These are phyloP conservation scores for Andricus grossulariae DNA, from an alignment of 1,140 invertebrate genomes.

Conservation along the genomic window DNA sequence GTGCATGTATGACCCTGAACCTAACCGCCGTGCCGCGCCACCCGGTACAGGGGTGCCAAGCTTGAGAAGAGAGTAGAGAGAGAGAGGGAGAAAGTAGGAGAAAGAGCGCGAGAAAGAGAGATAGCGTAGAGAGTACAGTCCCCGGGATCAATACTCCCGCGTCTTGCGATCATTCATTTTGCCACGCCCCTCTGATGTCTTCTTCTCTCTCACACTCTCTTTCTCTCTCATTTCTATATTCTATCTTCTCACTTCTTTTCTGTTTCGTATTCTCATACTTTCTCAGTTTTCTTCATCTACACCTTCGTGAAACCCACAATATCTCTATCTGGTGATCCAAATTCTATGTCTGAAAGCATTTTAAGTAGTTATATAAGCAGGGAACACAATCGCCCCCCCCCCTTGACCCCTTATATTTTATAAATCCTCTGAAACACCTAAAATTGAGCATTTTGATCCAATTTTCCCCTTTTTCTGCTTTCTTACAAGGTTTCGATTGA, in stretches of 20 bases:
- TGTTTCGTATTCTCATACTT: conserved; percentile 53
- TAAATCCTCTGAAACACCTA: no score
- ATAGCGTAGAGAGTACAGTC: conserved; percentile 58
- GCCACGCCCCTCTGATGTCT: conserved; percentile 73
- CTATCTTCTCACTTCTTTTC: conserved; percentile 49
- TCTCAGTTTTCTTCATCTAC: conserved; percentile 37
- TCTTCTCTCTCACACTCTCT: conserved; percentile 44
- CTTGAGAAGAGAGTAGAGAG: conserved; percentile 44
- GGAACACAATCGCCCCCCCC: no score
- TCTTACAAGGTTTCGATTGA: no score
- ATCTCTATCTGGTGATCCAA: neutral
- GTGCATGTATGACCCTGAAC: conserved; percentile 73
- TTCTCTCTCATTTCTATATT: conserved; percentile 46
- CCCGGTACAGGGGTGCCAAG: conserved; percentile 67
- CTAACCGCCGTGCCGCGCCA: conserved; percentile 63
- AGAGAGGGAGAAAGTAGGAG: conserved; percentile 37
- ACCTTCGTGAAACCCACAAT: conserved; percentile 11
- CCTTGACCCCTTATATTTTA: no score
- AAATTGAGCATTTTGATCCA: no score
- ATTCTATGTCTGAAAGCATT: neutral
- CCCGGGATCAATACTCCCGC: conserved; percentile 76
- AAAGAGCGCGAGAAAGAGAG: conserved; percentile 43
- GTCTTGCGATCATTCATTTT: conserved; percentile 77
- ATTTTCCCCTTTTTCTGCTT: no score
- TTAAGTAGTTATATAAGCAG: neutral